Conservation (phyloP, 2,888 invertebrate species). For the Pyrocoelia pectoralis region DNA sequence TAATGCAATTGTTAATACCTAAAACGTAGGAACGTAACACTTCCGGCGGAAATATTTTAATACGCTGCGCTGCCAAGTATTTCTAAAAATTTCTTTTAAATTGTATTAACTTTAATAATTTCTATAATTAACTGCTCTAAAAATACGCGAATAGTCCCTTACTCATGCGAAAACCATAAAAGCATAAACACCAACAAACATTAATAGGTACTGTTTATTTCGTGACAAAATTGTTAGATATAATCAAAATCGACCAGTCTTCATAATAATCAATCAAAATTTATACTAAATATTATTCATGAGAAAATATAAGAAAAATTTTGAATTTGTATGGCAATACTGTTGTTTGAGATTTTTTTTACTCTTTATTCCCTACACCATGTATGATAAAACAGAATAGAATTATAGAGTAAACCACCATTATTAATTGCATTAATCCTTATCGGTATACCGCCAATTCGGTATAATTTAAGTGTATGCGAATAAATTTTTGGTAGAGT, state of each 20-base stretch:
- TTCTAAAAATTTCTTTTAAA: conserved; percentile 16
- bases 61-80: conserved; percentile 12
- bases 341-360: too few relatives aligned
- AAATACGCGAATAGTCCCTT: background rate
- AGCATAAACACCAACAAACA: background rate
- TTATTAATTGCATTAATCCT: too few relatives aligned
- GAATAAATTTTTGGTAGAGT: too few relatives aligned
- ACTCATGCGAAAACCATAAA: background rate
- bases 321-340: too few relatives aligned
- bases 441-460: too few relatives aligned
- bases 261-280: background rate
- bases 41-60: conserved; percentile 31
- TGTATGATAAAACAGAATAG: too few relatives aligned
- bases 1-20: conserved; percentile 6
- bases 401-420: too few relatives aligned
- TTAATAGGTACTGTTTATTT: background rate
- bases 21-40: conserved; percentile 19
- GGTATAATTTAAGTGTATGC: too few relatives aligned
- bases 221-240: background rate
- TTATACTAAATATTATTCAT: too few relatives aligned
- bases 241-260: background rate
- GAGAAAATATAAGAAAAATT: too few relatives aligned
- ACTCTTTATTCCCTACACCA: too few relatives aligned
- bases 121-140: conserved; percentile 11
- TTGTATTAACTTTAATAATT: conserved; percentile 3